Evolutionary conservation across 2,113 vertebrate genomes (phyloP), one percentile per base, ranked within the genome.

Genomic region (Harpagus bidentatus): DNA sequence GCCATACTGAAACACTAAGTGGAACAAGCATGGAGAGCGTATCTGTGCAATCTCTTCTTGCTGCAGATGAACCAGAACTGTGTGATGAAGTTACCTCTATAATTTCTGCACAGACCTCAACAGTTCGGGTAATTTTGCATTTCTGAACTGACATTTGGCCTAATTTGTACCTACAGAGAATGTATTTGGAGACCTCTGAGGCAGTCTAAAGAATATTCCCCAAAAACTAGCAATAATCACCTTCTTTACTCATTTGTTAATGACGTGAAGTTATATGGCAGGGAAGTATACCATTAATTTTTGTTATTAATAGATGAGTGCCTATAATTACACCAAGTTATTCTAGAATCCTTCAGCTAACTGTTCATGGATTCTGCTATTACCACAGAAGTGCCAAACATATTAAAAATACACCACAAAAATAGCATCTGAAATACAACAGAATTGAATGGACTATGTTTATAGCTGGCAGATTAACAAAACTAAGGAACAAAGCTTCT

Each of bases 381-480:
- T 73, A 82, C 31, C 88, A 87, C 69, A 50, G 58, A 95, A 94
- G 43, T 42, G 82, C 74, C 88, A 92, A 90, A 78, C 34, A 10
- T n/a, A 77, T 79, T 95, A 85, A 94, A 95, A 95, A 92, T 47
- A 79, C 61, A 62, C 58, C 42, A 93, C 40, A 82, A 94, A 96
- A 97, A 94, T 72, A 82, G 92, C 71, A 87, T 73, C 73, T 13
- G 11, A 81, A 93, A 94, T n/a, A 83, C 86, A 87, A 90, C 47
- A 86, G 62, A 82, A 93, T 62, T 86, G 92, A 95, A 92, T 52
- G 72, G 93, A 48, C 87, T 78, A 72, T 95, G 72, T 95, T 96
- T 94, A 94, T 73, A 96, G 85, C 92, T 94, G 93, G 88, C 93
- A 97, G 82, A 96, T 80, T 83, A 97, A 93, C 90, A 96, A 96